phyloP scores from a whole-genome alignment of 2,888 invertebrate species.

The Slavum lentiscoides region DNA sequence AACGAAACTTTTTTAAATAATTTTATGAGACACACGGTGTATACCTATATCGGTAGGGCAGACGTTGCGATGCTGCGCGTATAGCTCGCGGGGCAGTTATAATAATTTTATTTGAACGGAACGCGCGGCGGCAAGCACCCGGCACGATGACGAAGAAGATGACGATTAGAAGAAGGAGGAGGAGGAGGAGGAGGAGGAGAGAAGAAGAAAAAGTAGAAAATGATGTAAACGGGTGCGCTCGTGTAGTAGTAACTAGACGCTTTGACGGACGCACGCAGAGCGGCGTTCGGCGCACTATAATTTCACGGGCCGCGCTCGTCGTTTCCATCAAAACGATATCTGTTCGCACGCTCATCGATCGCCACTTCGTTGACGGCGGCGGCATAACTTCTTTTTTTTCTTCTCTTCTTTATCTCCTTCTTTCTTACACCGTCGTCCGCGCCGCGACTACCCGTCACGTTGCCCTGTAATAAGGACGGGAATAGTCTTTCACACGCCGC shows the following conservation, averaged over 20 bases:
- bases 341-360: constrained; percentile 46
- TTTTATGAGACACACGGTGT: no score
- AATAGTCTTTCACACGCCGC: constrained; percentile 30
- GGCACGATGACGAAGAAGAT: neutral
- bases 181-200: neutral
- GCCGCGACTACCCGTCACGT: neutral
- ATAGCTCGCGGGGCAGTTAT: no score
- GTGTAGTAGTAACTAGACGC: neutral
- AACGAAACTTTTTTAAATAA: no score
- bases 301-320: constrained; percentile 6
- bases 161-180: no score
- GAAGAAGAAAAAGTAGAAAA: neutral
- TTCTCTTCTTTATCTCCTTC: no score
- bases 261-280: constrained; percentile 14
- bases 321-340: constrained; percentile 35
- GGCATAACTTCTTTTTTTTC: neutral
- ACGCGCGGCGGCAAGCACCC: neutral
- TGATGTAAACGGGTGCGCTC: constrained; percentile 34
- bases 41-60: no score
- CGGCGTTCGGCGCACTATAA: constrained; percentile 21
- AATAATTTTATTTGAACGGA: neutral
- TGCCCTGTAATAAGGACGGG: neutral
- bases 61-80: no score
- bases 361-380: neutral
- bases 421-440: neutral